Conservation (phyloP, 2,888 invertebrate species). For the Dicyrtoma fusca region DNA sequence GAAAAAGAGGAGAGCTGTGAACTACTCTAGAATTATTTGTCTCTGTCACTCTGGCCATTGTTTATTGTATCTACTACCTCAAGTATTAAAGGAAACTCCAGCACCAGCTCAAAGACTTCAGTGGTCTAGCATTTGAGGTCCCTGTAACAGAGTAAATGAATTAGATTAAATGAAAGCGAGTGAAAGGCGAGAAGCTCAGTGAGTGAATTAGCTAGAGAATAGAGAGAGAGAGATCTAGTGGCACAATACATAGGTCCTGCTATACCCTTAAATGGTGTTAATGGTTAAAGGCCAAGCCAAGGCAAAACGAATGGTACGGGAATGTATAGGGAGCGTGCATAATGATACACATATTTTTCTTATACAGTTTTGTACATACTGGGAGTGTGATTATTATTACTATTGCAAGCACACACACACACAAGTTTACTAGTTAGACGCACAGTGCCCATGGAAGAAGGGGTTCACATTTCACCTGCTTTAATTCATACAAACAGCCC, state of each 20-base stretch:
- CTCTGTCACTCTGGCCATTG: slow-evolving; percentile 41
- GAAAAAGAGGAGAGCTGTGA: slow-evolving; percentile 26
- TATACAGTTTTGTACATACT: neutral
- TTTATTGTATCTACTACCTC: slow-evolving; percentile 14
- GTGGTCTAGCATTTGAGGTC: slow-evolving; percentile 18
- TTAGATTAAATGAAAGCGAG: slow-evolving; percentile 28
- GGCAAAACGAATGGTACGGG: too few relatives aligned
- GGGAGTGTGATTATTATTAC: neutral
- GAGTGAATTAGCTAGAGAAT: slow-evolving; percentile 25
- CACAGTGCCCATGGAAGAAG: neutral
- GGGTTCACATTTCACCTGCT: slow-evolving; percentile 32
- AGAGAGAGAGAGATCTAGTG: neutral
- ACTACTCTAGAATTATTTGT: slow-evolving; percentile 42
- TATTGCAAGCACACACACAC: neutral
- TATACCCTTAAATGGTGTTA: too few relatives aligned
- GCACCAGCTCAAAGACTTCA: neutral
- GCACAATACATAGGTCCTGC: too few relatives aligned
- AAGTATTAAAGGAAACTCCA: slow-evolving; percentile 21
- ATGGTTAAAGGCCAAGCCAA: too few relatives aligned
- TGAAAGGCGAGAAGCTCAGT: slow-evolving; percentile 29
- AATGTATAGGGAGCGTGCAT: neutral
- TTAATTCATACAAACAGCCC: neutral
- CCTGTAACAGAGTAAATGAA: slow-evolving; percentile 19
- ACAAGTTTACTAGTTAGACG: neutral
- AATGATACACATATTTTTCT: neutral